These are phyloP conservation scores for Dasyornis broadbenti DNA, from an alignment of 2,113 vertebrate genomes.

Conservation along the genomic window DNA sequence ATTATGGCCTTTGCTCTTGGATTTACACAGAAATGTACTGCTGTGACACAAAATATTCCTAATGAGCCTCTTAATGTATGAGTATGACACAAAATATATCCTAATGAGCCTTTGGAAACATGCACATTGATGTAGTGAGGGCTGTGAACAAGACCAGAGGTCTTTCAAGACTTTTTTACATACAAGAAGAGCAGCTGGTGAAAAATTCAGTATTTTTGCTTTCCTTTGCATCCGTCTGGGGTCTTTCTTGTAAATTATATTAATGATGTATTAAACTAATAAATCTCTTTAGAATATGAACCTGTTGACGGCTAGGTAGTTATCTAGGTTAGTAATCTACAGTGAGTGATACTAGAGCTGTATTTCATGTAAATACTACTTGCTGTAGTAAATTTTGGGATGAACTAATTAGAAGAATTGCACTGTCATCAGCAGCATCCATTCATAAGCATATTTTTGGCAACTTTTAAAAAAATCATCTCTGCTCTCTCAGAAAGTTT, in stretches of 20 bases:
- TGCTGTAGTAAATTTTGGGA: not conserved
- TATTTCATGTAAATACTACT: not conserved
- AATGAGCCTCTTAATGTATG: not conserved
- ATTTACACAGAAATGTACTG: not conserved
- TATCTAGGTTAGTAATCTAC: not conserved
- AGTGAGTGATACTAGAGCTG: not conserved
- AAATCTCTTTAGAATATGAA: not conserved
- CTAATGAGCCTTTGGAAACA: not conserved
- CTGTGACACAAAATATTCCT: not conserved
- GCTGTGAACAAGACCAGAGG: not conserved
- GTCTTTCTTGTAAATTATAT: not conserved
- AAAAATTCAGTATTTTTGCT: not conserved
- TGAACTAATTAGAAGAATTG: not conserved
- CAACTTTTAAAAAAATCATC: not conserved
- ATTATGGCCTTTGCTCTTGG: not conserved
- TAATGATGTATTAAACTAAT: not conserved
- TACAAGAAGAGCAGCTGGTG: not conserved
- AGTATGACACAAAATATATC: not conserved
- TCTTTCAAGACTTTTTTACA: not conserved
- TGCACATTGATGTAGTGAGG: not conserved
- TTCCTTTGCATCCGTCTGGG: not conserved
- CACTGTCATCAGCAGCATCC: not conserved
- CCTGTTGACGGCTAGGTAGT: not conserved
- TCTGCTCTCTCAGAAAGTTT: not conserved
- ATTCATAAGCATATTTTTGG: not conserved